Percentiles rank a stretch among this genome's conserved stretches.
Conservation (phyloP, 2,797 vertebrate genomes). For the Cuculus canorus region DNA sequence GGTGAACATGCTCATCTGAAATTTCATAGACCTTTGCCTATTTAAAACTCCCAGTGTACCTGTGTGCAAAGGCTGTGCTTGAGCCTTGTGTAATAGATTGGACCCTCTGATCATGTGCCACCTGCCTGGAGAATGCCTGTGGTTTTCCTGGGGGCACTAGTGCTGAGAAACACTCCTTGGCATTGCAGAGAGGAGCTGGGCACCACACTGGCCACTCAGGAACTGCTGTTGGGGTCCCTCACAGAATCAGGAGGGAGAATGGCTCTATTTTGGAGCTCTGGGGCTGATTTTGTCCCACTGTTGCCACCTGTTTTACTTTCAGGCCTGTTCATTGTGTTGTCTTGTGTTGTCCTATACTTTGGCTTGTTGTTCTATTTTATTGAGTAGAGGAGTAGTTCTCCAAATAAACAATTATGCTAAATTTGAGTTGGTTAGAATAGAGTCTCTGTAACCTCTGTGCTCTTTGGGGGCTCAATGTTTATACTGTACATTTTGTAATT, state of each 20-base stretch:
- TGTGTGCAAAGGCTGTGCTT: not conserved
- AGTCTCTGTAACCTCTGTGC: not conserved
- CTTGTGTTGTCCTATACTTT: not conserved
- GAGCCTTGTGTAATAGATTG: not conserved
- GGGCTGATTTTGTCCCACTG: not conserved
- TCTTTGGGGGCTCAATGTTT: not conserved
- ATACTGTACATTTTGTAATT: not conserved
- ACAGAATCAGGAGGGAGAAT: not conserved
- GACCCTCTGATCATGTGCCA: not conserved
- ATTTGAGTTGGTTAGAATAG: not conserved
- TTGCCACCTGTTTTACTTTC: not conserved
- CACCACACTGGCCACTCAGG: rapidly evolving
- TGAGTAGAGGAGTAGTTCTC: not conserved
- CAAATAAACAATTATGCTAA: not conserved
- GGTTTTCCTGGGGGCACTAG: not conserved
- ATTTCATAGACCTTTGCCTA: not conserved
- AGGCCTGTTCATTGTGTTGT: not conserved
- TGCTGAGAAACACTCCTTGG: not conserved
- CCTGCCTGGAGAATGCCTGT: not conserved
- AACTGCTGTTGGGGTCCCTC: not conserved
- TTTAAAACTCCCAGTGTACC: not conserved
- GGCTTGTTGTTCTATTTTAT: not conserved
- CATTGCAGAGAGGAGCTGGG: not conserved
- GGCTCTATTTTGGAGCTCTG: not conserved
- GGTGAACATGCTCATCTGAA: not conserved